Percentiles rank a stretch among this genome's conserved stretches.
Conservation (phyloP, 2,888 invertebrate species). For the Chrysomela aeneicollis region DNA sequence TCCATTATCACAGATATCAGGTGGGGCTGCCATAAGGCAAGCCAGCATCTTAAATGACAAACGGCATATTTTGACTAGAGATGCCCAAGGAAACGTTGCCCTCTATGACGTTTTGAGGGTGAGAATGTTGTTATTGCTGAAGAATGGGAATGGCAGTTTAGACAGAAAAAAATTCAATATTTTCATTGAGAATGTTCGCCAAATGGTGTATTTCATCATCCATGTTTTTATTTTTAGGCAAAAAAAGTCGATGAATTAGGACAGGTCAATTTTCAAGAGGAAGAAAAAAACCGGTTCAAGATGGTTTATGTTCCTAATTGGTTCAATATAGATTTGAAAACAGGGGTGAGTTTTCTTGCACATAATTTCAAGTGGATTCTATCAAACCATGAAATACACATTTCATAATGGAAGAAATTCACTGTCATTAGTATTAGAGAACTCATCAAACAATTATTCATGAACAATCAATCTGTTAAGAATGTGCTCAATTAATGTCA, state of each 20-base stretch:
- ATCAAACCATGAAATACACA: no score
- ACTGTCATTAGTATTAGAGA: no score
- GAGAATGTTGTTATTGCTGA: slow-evolving; percentile 1
- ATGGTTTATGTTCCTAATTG: slow-evolving; percentile 97
- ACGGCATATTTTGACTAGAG: slow-evolving; percentile 93
- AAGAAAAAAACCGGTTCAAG: slow-evolving; percentile 89
- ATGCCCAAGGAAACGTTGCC: slow-evolving; percentile 89
- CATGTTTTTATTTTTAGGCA: slow-evolving; percentile 66
- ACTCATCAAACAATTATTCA: no score
- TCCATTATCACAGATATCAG: slow-evolving; percentile 70
- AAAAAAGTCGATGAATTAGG: slow-evolving; percentile 91
- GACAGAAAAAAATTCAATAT: no score
- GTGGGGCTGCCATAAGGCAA: slow-evolving; percentile 93
- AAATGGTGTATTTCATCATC: no score
- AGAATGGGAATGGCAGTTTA: background rate
- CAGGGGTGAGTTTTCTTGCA: slow-evolving; percentile 75
- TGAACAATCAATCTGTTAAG: no score
- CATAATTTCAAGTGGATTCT: background rate
- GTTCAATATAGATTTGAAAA: slow-evolving; percentile 99
- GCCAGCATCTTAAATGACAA: slow-evolving; percentile 95
- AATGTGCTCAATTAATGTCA: no score
- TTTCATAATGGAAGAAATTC: no score
- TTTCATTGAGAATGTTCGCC: no score
- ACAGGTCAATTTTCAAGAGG: slow-evolving; percentile 89
- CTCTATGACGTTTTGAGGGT: slow-evolving; percentile 94